These are phyloP conservation scores for Meandrina meandrites DNA, from an alignment of 92 coral and sea anemone genomes.

Conservation along the genomic window DNA sequence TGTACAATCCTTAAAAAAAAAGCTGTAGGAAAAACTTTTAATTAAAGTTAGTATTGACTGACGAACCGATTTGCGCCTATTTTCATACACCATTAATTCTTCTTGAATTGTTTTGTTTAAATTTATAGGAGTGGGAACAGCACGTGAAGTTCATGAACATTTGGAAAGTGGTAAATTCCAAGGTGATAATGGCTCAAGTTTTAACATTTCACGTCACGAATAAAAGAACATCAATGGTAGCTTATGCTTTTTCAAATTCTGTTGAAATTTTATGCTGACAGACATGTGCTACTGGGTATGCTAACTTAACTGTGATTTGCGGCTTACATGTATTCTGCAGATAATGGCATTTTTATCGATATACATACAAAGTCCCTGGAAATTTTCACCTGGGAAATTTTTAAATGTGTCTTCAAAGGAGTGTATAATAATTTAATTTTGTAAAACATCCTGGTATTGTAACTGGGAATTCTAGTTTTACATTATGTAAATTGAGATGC, in stretches of 20 bases:
- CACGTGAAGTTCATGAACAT: conserved; percentile 6
- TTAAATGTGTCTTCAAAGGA: too few relatives aligned
- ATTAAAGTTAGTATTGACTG: not conserved
- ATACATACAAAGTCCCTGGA: too few relatives aligned
- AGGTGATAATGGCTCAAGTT: conserved; percentile 1
- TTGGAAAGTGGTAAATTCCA: conserved; percentile 22
- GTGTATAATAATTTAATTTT: too few relatives aligned
- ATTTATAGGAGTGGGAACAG: conserved; percentile 17
- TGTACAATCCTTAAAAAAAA: not conserved
- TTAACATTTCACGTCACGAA: not conserved
- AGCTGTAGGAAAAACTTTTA: not conserved
- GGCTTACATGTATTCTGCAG: too few relatives aligned
- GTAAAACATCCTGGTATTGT: too few relatives aligned
- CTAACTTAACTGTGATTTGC: too few relatives aligned
- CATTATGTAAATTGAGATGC: too few relatives aligned
- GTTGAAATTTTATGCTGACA: too few relatives aligned
- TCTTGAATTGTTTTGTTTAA: not conserved
- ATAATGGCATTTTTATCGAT: too few relatives aligned
- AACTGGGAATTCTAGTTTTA: too few relatives aligned
- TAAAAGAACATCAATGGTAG: not conserved
- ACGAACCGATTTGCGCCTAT: not conserved
- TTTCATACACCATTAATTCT: not conserved
- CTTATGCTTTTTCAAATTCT: not conserved
- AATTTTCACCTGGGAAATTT: too few relatives aligned
- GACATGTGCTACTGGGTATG: too few relatives aligned